A percentile compares a stretch with the other conserved stretches of the same genome.
These are phyloP conservation scores for Pteropus rufus DNA, from an alignment of 2,797 vertebrate species.

Conservation along the genomic window DNA sequence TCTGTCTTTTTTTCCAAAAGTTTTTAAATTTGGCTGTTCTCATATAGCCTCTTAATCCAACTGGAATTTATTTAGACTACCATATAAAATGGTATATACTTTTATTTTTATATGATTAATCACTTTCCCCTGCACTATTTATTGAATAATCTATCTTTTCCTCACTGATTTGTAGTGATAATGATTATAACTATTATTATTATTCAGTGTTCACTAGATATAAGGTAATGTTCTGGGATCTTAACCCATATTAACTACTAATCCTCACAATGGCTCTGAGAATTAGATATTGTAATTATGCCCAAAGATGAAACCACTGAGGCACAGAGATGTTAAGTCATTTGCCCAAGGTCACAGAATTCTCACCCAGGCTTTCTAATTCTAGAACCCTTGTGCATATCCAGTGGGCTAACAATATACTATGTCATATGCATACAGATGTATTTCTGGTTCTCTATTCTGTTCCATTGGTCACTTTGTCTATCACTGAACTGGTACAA, in stretches of 20 bases:
- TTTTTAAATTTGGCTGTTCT: constrained; percentile 1
- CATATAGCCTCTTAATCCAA: neutral
- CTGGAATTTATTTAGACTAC: neutral
- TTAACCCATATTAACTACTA: neutral
- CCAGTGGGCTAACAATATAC: neutral
- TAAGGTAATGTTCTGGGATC: neutral
- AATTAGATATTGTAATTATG: neutral
- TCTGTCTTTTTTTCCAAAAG: neutral
- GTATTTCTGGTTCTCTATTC: neutral
- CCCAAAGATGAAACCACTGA: neutral
- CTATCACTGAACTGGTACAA: neutral
- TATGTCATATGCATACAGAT: neutral
- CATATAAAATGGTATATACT: neutral
- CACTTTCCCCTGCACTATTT: neutral
- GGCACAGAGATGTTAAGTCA: neutral
- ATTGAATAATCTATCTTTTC: neutral
- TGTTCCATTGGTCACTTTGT: neutral
- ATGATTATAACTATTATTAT: neutral
- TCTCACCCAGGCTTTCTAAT: neutral
- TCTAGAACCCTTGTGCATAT: neutral
- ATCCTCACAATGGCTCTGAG: neutral
- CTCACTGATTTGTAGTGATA: neutral
- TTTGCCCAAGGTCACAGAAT: neutral
- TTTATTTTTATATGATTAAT: neutral
- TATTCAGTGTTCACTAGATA: neutral